Conservation (phyloP, 2,888 invertebrate genomes). For the Bellardia bayeri region DNA sequence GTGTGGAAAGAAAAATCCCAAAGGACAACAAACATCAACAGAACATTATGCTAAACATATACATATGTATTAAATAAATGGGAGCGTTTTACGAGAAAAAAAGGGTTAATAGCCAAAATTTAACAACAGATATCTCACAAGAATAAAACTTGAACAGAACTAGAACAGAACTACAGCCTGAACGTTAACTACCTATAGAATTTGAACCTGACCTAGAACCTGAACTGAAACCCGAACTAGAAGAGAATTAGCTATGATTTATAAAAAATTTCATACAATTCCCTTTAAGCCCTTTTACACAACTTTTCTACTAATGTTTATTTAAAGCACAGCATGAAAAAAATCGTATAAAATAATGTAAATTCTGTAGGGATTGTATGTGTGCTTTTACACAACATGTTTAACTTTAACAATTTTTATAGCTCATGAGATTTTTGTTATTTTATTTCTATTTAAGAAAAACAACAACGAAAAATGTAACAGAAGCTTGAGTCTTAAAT, state of each 20-base stretch:
- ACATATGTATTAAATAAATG: background rate
- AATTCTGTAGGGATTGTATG: constrained; percentile 54
- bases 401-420: constrained; percentile 61
- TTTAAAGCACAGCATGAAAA: background rate
- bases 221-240: too few relatives aligned
- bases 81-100: background rate
- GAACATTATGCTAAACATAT: constrained; percentile 10
- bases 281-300: background rate
- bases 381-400: constrained; percentile 42
- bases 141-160: too few relatives aligned
- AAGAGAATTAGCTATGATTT: too few relatives aligned
- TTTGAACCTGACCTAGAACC: too few relatives aligned
- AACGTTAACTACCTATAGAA: too few relatives aligned
- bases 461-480: background rate
- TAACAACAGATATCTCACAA: background rate
- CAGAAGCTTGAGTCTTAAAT: constrained; percentile 1
- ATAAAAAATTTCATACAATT: background rate
- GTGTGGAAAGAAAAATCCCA: background rate
- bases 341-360: constrained; percentile 27
- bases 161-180: too few relatives aligned
- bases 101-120: background rate
- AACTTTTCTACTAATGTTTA: background rate
- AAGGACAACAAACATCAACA: constrained; percentile 37
- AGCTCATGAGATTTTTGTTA: constrained; percentile 55
- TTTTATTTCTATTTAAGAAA: constrained; percentile 24